Conservation (phyloP, 2,113 vertebrate genomes). For the Rhagologus leucostigma region DNA sequence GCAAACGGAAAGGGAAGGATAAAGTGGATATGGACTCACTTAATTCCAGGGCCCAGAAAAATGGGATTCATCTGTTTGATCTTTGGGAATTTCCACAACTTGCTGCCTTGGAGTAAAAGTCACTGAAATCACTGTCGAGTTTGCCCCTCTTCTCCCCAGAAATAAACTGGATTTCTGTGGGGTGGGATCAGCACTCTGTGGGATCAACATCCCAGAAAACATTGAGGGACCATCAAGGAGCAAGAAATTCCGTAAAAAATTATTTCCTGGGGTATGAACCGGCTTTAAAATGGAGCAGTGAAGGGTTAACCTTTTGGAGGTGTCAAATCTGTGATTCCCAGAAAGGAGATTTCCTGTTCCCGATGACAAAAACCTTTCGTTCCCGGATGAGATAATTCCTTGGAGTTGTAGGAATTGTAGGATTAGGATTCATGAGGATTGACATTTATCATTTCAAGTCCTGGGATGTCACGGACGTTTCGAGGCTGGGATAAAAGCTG, state of each 20-base stretch:
- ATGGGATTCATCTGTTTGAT: fast-evolving
- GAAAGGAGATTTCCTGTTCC: neutral
- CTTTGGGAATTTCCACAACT: neutral
- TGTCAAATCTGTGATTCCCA: neutral
- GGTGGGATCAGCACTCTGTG: too few species aligned
- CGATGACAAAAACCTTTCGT: neutral
- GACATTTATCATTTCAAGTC: neutral
- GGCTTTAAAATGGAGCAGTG: neutral
- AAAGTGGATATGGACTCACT: neutral
- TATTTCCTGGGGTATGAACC: neutral
- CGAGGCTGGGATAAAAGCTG: neutral
- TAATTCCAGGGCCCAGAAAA: neutral
- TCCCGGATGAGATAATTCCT: neutral
- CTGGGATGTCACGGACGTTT: fast-evolving
- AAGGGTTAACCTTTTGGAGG: neutral
- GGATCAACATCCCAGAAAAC: neutral
- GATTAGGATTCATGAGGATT: neutral
- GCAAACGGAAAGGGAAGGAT: fast-evolving
- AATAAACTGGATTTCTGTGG: neutral
- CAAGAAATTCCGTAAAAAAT: neutral
- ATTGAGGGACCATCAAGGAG: neutral
- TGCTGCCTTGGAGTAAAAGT: neutral
- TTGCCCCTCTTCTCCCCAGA: neutral
- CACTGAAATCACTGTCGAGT: neutral
- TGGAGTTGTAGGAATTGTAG: neutral